Evolutionary conservation across 2,797 vertebrate species (phyloP).

Genomic region (Poecilia gillii): DNA sequence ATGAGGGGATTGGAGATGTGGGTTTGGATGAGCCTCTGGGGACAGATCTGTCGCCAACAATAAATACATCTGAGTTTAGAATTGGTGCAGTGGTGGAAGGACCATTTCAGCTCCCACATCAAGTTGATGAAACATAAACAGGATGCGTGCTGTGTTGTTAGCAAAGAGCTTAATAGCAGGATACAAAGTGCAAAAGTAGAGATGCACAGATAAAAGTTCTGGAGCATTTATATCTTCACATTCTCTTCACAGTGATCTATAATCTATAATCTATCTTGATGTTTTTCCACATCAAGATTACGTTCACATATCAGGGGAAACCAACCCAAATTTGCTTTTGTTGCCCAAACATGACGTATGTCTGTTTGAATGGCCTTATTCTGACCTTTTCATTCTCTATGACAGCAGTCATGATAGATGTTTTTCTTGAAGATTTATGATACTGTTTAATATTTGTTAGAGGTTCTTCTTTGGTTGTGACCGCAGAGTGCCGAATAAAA

Average conservation of each 20-base stretch:
- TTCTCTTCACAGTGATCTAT: too few relatives aligned
- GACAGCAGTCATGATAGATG: background rate
- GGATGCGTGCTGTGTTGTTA: background rate
- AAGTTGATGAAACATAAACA: slow-evolving; percentile 1
- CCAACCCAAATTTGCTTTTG: too few relatives aligned
- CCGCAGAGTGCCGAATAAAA: background rate
- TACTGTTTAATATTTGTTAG: background rate
- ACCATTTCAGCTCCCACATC: background rate
- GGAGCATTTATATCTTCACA: background rate
- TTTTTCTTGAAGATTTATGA: background rate
- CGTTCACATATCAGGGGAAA: too few relatives aligned
- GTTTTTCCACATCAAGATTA: background rate
- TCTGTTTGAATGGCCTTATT: too few relatives aligned
- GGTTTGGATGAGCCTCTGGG: slow-evolving; percentile 4
- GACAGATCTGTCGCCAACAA: slow-evolving; percentile 4
- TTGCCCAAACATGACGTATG: too few relatives aligned
- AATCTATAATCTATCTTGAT: too few relatives aligned
- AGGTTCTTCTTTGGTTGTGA: background rate
- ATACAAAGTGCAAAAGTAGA: background rate
- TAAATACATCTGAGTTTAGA: slow-evolving; percentile 13
- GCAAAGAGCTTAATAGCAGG: background rate
- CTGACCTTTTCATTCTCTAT: background rate
- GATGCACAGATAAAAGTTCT: background rate
- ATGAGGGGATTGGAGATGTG: slow-evolving; percentile 14
- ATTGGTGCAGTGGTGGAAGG: slow-evolving; percentile 4